A percentile compares a stretch with the other conserved stretches of the same genome.
These are phyloP conservation scores for Oreocharis arfaki DNA, from an alignment of 2,113 vertebrate genomes.

Conservation along the genomic window DNA sequence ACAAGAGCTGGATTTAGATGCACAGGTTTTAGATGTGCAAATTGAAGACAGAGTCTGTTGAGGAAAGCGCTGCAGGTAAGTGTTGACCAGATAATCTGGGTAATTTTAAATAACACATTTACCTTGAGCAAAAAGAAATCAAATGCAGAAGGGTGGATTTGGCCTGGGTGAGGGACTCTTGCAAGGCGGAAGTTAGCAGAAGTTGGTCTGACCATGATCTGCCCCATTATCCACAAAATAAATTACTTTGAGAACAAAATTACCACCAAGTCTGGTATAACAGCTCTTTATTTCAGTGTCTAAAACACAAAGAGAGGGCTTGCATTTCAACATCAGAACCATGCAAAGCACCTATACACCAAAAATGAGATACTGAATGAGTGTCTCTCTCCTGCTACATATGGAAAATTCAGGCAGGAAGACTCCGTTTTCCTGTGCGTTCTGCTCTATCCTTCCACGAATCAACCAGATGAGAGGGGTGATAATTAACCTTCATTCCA, in stretches of 20 bases:
- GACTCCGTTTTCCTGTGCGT: neutral
- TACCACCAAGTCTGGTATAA: neutral
- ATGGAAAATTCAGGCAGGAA: conserved; percentile 28
- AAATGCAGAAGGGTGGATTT: neutral
- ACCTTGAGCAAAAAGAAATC: neutral
- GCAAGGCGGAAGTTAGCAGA: neutral
- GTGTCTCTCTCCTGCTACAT: conserved; percentile 42
- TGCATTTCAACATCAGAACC: conserved; percentile 30
- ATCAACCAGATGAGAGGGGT: neutral
- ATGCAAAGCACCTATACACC: conserved; percentile 41
- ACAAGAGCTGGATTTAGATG: neutral
- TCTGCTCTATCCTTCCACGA: neutral
- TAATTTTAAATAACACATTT: neutral
- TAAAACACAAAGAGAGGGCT: conserved; percentile 46
- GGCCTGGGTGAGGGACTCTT: neutral
- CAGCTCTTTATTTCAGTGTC: conserved; percentile 67
- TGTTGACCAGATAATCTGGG: neutral
- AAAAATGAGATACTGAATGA: neutral
- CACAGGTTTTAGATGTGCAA: neutral
- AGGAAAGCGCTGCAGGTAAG: neutral
- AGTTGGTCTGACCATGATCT: neutral
- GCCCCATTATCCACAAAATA: neutral
- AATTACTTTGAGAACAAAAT: neutral
- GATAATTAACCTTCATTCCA: conserved; percentile 9
- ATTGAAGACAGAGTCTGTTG: neutral